Conservation (phyloP, 92 coral and sea anemone genomes). For the Palythoa caribaeorum region DNA sequence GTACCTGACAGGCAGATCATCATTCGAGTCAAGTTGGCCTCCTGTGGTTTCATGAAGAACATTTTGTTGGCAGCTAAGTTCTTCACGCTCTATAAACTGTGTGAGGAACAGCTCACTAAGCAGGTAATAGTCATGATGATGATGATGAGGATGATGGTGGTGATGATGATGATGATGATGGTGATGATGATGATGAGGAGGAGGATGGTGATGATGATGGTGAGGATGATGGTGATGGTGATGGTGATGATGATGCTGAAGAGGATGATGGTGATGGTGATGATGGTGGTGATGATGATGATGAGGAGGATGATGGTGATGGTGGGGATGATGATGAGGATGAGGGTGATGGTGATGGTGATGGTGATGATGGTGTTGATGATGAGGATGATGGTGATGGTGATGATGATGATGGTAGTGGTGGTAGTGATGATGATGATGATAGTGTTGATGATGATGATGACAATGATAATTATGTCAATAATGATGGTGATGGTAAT, state of each 20-base stretch:
- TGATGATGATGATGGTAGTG: too few species aligned
- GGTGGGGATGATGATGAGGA: too few species aligned
- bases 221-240: background rate
- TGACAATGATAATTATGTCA: too few species aligned
- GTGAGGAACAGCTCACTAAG: constrained; percentile 99
- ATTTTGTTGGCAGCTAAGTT: constrained; percentile 91
- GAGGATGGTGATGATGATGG: background rate
- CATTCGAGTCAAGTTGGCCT: constrained; percentile 95
- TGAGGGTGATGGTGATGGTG: background rate
- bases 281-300: background rate
- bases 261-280: background rate
- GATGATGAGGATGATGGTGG: too few species aligned
- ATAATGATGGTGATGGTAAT: too few species aligned
- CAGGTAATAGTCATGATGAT: constrained; percentile 65
- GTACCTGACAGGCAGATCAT: constrained; percentile 99
- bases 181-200: background rate
- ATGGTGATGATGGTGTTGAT: background rate
- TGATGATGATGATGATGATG: background rate
- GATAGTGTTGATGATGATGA: too few species aligned
- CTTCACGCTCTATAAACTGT: constrained; percentile 94
- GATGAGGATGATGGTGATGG: background rate
- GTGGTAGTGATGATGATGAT: too few species aligned
- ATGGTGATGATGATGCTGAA: background rate
- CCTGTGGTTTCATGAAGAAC: constrained; percentile 94
- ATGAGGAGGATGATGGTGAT: background rate